These are phyloP conservation scores for Melanotaenia duboulayi DNA, from an alignment of 2,113 vertebrate species.

Conservation along the genomic window DNA sequence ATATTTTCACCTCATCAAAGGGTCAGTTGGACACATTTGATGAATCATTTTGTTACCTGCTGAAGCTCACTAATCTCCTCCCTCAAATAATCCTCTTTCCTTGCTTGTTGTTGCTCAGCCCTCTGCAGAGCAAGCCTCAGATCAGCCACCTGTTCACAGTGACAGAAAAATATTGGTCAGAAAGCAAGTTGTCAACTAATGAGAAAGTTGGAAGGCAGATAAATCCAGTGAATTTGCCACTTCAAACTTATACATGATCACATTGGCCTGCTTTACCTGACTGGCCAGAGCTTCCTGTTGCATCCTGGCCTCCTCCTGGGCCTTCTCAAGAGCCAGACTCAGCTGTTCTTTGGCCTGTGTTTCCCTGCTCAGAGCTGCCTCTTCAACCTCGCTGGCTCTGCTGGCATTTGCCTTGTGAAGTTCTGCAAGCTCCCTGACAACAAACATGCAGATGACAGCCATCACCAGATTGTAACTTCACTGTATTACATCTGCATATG, in stretches of 20 bases:
- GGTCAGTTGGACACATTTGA: neutral
- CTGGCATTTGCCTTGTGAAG: constrained; percentile 93
- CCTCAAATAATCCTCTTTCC: constrained; percentile 96
- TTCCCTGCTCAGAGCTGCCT: constrained; percentile 89
- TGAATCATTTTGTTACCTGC: constrained; percentile 82
- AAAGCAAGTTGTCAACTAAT: no score
- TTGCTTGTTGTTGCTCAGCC: constrained; percentile 93
- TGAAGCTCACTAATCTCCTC: constrained; percentile 95
- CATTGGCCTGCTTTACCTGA: constrained; percentile 81
- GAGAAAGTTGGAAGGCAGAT: no score
- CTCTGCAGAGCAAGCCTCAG: constrained; percentile 92
- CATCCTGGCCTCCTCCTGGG: constrained; percentile 89
- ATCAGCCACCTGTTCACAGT: constrained; percentile 88
- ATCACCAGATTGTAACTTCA: constrained; percentile 4
- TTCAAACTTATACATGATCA: neutral
- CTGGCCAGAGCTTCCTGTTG: constrained; percentile 92
- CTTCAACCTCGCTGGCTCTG: constrained; percentile 92
- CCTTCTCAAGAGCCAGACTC: constrained; percentile 88
- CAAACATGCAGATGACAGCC: constrained; percentile 19
- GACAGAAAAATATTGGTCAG: neutral
- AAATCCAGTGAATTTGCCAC: no score
- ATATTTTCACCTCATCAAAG: neutral
- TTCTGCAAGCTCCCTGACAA: constrained; percentile 91
- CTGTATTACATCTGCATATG: neutral
- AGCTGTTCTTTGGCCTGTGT: constrained; percentile 92